Percentiles rank a stretch among this genome's conserved stretches.
Evolutionary conservation across 2,888 invertebrate species (phyloP).

Genomic region (Ptychoptera albimana): DNA sequence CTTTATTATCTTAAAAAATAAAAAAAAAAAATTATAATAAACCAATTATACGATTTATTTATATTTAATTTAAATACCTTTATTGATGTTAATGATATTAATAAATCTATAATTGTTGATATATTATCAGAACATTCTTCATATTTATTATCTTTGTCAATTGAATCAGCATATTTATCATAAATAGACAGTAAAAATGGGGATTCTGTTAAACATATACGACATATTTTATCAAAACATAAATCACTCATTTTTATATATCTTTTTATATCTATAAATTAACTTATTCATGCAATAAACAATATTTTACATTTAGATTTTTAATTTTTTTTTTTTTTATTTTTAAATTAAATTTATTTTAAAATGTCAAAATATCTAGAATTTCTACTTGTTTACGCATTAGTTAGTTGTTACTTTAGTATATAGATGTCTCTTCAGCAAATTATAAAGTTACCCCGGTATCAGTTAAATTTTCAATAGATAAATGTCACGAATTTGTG

Average conservation of each 20-base stretch:
- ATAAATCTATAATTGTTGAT: constrained; percentile 6
- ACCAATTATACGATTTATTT: neutral
- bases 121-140: neutral
- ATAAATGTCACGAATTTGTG: no score
- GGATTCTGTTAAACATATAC: constrained; percentile 23
- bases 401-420: no score
- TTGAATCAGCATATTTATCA: constrained; percentile 13
- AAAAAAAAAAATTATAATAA: neutral
- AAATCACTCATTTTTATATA: neutral
- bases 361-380: no score
- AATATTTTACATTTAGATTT: no score
- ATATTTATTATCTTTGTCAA: neutral
- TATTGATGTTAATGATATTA: constrained; percentile 8
- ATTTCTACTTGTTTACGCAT: no score
- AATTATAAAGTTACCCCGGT: no score
- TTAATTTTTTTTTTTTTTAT: no score
- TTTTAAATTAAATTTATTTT: no score
- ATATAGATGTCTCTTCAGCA: no score
- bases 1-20: constrained; percentile 17
- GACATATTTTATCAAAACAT: constrained; percentile 19
- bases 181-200: constrained; percentile 24
- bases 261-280: no score
- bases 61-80: constrained; percentile 4
- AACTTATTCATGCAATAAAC: no score
- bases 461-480: no score